phyloP scores from a whole-genome alignment of 2,888 invertebrate genomes.

The Hybos culiciformis region DNA sequence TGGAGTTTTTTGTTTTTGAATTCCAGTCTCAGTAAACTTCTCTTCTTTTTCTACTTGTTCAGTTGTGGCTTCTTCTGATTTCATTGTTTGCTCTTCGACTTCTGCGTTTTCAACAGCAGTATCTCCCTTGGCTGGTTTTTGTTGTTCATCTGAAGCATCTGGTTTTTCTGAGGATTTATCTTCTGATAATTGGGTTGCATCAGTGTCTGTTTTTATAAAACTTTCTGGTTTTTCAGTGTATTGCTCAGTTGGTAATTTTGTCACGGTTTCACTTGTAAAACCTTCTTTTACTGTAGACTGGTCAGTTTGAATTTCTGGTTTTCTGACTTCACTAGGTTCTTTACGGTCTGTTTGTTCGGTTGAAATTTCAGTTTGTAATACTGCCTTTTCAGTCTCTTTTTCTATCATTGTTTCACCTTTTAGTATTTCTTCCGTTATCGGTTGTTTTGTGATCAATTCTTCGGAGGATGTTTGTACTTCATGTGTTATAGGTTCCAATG shows the following conservation, averaged over 20 bases:
- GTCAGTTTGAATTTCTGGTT: background rate
- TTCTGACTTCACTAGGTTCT: background rate
- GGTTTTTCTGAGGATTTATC: conserved; percentile 10
- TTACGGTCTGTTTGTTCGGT: conserved; percentile 2
- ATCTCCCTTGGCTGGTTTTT: conserved; percentile 3
- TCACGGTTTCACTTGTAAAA: background rate
- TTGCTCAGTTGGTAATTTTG: background rate
- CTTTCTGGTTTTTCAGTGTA: conserved; percentile 3
- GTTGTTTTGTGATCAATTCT: too few species aligned
- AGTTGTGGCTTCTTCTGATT: conserved; percentile 11
- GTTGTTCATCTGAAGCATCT: background rate
- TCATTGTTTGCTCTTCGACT: conserved; percentile 9
- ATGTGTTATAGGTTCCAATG: too few species aligned
- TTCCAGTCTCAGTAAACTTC: background rate
- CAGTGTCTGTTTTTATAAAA: background rate
- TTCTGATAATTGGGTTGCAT: background rate
- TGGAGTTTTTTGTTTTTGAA: conserved; percentile 1
- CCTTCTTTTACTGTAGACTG: background rate
- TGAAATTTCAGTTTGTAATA: conserved; percentile 3
- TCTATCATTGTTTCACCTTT: too few species aligned
- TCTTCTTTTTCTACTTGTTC: conserved; percentile 5
- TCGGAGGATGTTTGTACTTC: too few species aligned
- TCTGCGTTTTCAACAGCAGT: conserved; percentile 10
- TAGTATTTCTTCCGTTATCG: too few species aligned
- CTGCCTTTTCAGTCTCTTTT: conserved; percentile 8